A percentile compares a stretch with the other conserved stretches of the same genome.
Evolutionary conservation across 2,888 invertebrate species (phyloP).

Genomic region (Aphidoletes aphidimyza): DNA sequence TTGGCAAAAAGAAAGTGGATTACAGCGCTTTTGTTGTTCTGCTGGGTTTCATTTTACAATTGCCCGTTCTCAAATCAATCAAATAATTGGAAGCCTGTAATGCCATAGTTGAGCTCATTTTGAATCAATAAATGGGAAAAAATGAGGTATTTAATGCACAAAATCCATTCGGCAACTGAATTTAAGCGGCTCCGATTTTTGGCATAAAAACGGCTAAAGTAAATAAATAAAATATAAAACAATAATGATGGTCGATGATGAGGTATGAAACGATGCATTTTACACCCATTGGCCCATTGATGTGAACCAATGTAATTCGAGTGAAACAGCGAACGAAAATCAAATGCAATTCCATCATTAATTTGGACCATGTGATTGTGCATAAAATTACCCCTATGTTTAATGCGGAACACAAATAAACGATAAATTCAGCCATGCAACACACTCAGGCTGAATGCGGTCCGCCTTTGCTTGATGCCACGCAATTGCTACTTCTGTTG

Average conservation of each 20-base stretch:
- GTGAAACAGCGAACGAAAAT: not conserved
- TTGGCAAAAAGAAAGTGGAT: constrained; percentile 41
- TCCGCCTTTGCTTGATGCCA: not conserved
- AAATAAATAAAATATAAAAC: constrained; percentile 30
- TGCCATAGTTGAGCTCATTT: not conserved
- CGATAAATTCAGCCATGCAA: not conserved
- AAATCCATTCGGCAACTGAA: not conserved
- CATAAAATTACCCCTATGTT: constrained; percentile 52
- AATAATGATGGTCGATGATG: constrained; percentile 50
- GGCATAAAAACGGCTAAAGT: constrained; percentile 26
- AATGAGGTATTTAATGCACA: not conserved
- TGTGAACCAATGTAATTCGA: constrained; percentile 20
- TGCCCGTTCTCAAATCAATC: not conserved
- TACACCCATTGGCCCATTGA: not conserved
- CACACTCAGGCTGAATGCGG: not conserved
- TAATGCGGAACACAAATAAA: constrained; percentile 29
- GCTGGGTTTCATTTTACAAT: not conserved
- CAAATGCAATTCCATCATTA: not conserved
- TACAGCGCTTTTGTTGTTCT: constrained; percentile 1
- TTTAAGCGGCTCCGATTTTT: not conserved
- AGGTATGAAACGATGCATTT: constrained; percentile 46
- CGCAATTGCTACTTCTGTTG: not conserved
- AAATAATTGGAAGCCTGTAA: constrained; percentile 29
- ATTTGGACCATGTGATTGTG: constrained; percentile 26
- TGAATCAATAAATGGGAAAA: not conserved